These are phyloP conservation scores for Trachelipus rathkii DNA, from an alignment of 1,140 invertebrate species.

Conservation along the genomic window DNA sequence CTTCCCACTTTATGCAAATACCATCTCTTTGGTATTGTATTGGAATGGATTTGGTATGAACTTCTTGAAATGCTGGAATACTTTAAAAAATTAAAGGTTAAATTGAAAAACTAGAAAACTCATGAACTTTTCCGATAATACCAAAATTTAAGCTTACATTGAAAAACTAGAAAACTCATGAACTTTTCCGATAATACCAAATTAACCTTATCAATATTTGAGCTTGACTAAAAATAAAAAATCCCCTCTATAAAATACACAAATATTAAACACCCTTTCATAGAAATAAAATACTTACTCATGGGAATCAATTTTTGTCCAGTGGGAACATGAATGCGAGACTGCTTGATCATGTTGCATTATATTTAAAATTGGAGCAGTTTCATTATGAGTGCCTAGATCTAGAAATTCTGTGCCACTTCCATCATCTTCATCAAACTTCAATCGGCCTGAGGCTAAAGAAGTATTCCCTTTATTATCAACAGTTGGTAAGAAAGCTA, in stretches of 20 bases:
- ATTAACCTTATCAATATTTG: no score
- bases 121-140: no score
- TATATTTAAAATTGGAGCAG: not conserved
- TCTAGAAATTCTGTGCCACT: not conserved
- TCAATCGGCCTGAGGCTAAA: not conserved
- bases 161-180: no score
- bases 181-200: no score
- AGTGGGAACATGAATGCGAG: not conserved
- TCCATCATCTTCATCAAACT: not conserved
- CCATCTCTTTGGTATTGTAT: not conserved
- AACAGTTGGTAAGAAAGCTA: not conserved
- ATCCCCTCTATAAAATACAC: no score
- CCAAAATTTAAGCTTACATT: no score
- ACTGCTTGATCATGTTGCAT: not conserved
- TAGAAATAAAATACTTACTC: not conserved
- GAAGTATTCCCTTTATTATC: not conserved
- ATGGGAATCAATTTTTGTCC: not conserved
- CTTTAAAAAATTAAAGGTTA: not conserved
- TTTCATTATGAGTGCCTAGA: not conserved
- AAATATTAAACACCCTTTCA: no score
- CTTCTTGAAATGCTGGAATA: constrained; percentile 1
- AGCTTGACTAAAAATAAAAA: no score
- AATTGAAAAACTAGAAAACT: no score
- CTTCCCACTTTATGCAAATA: constrained; percentile 20
- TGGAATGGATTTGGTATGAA: constrained; percentile 12